Evolutionary conservation across 1,140 invertebrate species (phyloP).

Genomic region (Scylla paramamosain): DNA sequence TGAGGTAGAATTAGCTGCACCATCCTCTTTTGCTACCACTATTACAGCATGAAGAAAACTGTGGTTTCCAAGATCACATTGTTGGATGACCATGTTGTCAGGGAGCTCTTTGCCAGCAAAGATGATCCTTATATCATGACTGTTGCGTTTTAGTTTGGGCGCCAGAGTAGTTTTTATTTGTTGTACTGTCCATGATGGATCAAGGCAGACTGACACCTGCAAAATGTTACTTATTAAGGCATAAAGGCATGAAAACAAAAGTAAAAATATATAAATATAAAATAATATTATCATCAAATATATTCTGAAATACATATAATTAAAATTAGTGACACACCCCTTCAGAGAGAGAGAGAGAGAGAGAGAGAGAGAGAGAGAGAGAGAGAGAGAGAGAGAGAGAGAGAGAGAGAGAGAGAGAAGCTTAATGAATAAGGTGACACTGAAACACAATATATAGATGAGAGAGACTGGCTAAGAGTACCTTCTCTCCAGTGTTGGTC

Average conservation of each 20-base stretch:
- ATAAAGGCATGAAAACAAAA: not conserved
- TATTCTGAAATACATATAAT: not conserved
- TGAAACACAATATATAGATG: no score
- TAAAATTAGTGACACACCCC: not conserved
- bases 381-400: not conserved
- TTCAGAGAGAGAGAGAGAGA: not conserved
- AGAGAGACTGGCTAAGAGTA: not conserved
- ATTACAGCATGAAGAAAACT: slow-evolving; percentile 88
- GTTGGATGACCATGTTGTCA: slow-evolving; percentile 87
- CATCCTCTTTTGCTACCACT: slow-evolving; percentile 59
- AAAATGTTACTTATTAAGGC: not conserved
- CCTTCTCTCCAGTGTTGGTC: slow-evolving; percentile 71
- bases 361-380: not conserved
- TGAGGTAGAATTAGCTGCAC: slow-evolving; percentile 65
- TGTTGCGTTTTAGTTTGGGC: slow-evolving; percentile 57
- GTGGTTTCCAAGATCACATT: slow-evolving; percentile 91
- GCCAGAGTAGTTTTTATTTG: slow-evolving; percentile 57
- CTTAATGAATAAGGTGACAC: no score
- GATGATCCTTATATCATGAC: slow-evolving; percentile 83
- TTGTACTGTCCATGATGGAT: slow-evolving; percentile 58
- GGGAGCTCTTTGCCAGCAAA: slow-evolving; percentile 91
- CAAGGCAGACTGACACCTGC: slow-evolving; percentile 63
- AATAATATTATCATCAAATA: not conserved
- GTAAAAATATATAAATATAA: not conserved
- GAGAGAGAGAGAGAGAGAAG: not conserved